phyloP scores from a whole-genome alignment of 92 coral and sea anemone genomes.

The Palythoa grandiflora region DNA sequence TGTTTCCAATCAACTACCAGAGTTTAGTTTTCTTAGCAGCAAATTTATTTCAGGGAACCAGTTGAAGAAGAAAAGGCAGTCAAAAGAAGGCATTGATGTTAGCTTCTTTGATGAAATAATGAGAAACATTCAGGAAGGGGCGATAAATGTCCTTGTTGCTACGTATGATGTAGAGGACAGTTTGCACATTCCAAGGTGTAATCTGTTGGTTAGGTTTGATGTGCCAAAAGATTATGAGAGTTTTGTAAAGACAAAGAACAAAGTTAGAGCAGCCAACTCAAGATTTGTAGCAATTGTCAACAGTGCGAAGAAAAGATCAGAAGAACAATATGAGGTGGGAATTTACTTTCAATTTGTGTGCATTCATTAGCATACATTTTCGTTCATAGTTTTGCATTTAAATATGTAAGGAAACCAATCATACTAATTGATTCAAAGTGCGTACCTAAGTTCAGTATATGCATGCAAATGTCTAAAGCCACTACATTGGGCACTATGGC shows the following conservation, averaged over 20 bases:
- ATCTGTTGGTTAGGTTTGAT: constrained; percentile 78
- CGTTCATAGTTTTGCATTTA: too few relatives aligned
- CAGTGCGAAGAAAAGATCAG: constrained; percentile 28
- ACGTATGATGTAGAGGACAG: constrained; percentile 70
- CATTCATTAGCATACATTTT: too few relatives aligned
- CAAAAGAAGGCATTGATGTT: constrained; percentile 30
- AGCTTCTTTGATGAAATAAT: constrained; percentile 52
- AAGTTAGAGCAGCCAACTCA: constrained; percentile 64
- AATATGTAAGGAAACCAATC: too few relatives aligned
- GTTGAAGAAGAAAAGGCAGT: constrained; percentile 42
- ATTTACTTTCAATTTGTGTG: neutral
- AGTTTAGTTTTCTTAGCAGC: constrained; percentile 68
- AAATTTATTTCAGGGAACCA: constrained; percentile 52
- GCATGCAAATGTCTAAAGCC: too few relatives aligned
- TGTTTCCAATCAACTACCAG: constrained; percentile 39
- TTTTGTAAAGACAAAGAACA: constrained; percentile 66
- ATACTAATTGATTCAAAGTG: too few relatives aligned
- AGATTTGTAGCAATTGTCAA: constrained; percentile 68
- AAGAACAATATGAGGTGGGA: constrained; percentile 23
- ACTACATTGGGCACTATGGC: too few relatives aligned
- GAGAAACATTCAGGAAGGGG: constrained; percentile 70
- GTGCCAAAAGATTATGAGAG: constrained; percentile 72
- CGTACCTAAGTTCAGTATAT: too few relatives aligned
- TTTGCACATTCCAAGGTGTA: constrained; percentile 70
- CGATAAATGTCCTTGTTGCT: constrained; percentile 76